Percentiles rank a stretch among this genome's conserved stretches.
These are phyloP conservation scores for Scortum barcoo DNA, from an alignment of 2,113 vertebrate species.

Conservation along the genomic window DNA sequence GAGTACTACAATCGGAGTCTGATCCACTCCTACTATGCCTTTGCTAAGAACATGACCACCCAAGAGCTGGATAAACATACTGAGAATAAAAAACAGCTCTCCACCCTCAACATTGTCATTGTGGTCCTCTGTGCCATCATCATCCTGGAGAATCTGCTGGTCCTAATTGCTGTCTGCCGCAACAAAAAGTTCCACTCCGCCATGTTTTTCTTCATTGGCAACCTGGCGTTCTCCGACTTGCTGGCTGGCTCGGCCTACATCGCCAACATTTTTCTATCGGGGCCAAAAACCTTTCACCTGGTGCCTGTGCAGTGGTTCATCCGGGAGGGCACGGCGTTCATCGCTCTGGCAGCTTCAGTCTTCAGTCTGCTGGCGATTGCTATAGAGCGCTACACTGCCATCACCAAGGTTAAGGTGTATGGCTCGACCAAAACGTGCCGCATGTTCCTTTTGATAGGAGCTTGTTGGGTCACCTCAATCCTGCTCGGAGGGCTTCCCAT, in stretches of 20 bases:
- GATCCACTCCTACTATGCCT: constrained; percentile 88
- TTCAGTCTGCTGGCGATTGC: constrained; percentile 96
- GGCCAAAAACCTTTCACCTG: constrained; percentile 86
- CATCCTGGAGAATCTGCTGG: constrained; percentile 93
- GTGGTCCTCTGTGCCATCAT: constrained; percentile 91
- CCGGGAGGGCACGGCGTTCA: constrained; percentile 93
- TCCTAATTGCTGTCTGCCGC: constrained; percentile 90
- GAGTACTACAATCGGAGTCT: constrained; percentile 89
- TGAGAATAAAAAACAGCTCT: constrained; percentile 22
- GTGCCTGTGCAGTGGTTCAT: constrained; percentile 94
- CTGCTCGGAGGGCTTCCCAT: constrained; percentile 92
- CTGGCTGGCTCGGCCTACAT: constrained; percentile 93
- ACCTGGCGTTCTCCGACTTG: constrained; percentile 93
- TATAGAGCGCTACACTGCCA: constrained; percentile 94
- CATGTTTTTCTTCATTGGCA: constrained; percentile 98
- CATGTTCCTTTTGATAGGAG: constrained; percentile 94
- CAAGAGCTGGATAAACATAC: constrained; percentile 19
- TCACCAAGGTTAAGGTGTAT: constrained; percentile 94
- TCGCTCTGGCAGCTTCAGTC: constrained; percentile 92
- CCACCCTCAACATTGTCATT: constrained; percentile 82
- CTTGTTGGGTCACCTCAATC: constrained; percentile 93
- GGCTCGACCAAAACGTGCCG: constrained; percentile 90
- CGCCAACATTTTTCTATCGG: constrained; percentile 91
- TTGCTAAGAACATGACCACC: constrained; percentile 84
- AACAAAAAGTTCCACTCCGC: constrained; percentile 96